Evolutionary conservation across 1,140 invertebrate species (phyloP).

Genomic region (Heliconius melpomene): DNA sequence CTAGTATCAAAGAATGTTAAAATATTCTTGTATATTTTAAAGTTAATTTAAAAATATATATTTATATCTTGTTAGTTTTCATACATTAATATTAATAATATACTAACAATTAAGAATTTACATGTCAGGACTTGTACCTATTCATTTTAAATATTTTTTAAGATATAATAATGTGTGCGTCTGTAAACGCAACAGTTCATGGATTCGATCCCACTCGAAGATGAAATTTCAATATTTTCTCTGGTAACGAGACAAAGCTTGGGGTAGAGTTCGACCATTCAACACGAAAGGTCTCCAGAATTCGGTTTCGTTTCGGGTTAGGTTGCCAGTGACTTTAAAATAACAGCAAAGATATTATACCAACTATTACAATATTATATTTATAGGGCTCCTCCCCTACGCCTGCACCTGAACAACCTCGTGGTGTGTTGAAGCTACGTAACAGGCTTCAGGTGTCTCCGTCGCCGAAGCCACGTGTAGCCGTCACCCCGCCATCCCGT

Average conservation of each 20-base stretch:
- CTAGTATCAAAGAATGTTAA: conserved; percentile 31
- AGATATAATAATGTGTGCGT: no score
- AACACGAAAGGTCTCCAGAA: no score
- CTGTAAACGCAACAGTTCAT: no score
- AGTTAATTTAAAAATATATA: neutral
- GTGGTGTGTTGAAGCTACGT: conserved; percentile 56
- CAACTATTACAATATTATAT: neutral
- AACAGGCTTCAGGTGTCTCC: conserved; percentile 65
- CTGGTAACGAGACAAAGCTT: no score
- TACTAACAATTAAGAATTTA: no score
- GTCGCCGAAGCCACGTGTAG: conserved; percentile 61
- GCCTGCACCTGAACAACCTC: conserved; percentile 58
- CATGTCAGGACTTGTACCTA: no score
- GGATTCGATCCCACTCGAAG: no score
- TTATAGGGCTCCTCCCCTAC: conserved; percentile 58
- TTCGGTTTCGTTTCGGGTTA: no score
- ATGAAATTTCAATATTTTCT: no score
- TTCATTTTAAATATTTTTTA: no score
- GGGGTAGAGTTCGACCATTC: no score
- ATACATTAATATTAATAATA: neutral
- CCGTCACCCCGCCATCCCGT: conserved; percentile 51
- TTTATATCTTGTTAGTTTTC: neutral
- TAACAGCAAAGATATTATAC: neutral
- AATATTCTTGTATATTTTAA: conserved; percentile 20
- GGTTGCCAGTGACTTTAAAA: no score